These are phyloP conservation scores for Anguilla anguilla DNA, from an alignment of 2,797 vertebrate genomes.

Conservation along the genomic window DNA sequence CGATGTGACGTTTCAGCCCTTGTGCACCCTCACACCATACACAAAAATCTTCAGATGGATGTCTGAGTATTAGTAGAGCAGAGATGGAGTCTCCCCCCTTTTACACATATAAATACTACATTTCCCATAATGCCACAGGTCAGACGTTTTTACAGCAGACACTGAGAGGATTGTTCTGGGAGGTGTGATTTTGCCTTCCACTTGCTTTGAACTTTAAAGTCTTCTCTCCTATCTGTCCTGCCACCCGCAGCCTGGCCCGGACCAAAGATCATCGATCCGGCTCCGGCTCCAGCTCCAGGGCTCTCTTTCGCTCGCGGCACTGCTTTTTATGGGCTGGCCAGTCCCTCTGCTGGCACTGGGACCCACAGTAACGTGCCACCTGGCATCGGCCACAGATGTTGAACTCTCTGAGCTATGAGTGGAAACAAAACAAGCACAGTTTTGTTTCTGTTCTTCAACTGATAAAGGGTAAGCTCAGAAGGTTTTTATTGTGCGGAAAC, in stretches of 20 bases:
- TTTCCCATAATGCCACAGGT: slow-evolving; percentile 55
- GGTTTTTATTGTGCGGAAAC: no score
- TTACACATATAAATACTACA: slow-evolving; percentile 33
- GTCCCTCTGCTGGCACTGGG: slow-evolving; percentile 98
- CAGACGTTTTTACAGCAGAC: slow-evolving; percentile 64
- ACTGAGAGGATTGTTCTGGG: slow-evolving; percentile 72
- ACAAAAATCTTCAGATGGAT: slow-evolving; percentile 79
- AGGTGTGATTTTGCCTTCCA: slow-evolving; percentile 61
- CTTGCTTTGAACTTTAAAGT: slow-evolving; percentile 56
- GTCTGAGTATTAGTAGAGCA: slow-evolving; percentile 43
- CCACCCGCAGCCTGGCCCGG: slow-evolving; percentile 44
- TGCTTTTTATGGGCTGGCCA: slow-evolving; percentile 99
- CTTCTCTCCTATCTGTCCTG: slow-evolving; percentile 56
- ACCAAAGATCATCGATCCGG: slow-evolving; percentile 86
- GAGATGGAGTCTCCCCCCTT: slow-evolving; percentile 64
- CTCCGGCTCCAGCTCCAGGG: slow-evolving; percentile 88
- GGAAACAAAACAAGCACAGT: not conserved
- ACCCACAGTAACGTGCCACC: slow-evolving; percentile 95
- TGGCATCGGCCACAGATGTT: slow-evolving; percentile 98
- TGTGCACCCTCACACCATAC: slow-evolving; percentile 56
- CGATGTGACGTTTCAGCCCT: slow-evolving; percentile 56
- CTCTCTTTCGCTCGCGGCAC: slow-evolving; percentile 93
- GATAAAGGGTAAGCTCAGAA: no score
- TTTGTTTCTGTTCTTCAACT: no score
- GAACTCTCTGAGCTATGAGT: slow-evolving; percentile 86